Evolutionary conservation across 2,797 vertebrate genomes (phyloP).

Genomic region (Novumbra hubbsi): DNA sequence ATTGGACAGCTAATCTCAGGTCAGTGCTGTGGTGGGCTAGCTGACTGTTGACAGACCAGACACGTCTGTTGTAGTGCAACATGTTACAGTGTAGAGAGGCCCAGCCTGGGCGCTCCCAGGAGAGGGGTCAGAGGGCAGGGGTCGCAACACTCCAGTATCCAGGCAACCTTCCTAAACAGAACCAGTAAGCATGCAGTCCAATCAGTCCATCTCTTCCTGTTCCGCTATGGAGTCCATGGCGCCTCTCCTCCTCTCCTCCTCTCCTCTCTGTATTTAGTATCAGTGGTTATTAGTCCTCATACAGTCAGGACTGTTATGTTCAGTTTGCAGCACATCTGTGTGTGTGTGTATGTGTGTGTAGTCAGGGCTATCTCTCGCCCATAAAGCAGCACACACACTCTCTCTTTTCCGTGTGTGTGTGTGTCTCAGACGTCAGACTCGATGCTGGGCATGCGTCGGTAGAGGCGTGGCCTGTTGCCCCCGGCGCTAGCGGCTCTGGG

Average conservation of each 20-base stretch:
- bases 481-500: slow-evolving; percentile 92
- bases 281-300: slow-evolving; percentile 5
- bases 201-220: neutral
- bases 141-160: neutral
- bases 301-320: slow-evolving; percentile 4
- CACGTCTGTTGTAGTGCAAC: neutral
- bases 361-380: neutral
- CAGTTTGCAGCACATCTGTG: slow-evolving; percentile 26
- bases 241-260: neutral
- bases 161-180: neutral
- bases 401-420: slow-evolving; percentile 2
- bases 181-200: neutral
- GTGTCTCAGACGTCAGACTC: slow-evolving; percentile 94
- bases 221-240: neutral
- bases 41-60: neutral
- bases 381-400: neutral
- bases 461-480: slow-evolving; percentile 89
- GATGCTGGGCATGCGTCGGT: slow-evolving; percentile 98
- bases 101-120: slow-evolving; percentile 35
- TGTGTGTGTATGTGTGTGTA: slow-evolving; percentile 39
- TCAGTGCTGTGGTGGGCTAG: neutral
- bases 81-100: neutral
- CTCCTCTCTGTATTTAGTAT: neutral
- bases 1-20: neutral
- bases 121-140: slow-evolving; percentile 58